These are phyloP conservation scores for Haemorhous mexicanus DNA, from an alignment of 2,113 vertebrate genomes.

Conservation along the genomic window DNA sequence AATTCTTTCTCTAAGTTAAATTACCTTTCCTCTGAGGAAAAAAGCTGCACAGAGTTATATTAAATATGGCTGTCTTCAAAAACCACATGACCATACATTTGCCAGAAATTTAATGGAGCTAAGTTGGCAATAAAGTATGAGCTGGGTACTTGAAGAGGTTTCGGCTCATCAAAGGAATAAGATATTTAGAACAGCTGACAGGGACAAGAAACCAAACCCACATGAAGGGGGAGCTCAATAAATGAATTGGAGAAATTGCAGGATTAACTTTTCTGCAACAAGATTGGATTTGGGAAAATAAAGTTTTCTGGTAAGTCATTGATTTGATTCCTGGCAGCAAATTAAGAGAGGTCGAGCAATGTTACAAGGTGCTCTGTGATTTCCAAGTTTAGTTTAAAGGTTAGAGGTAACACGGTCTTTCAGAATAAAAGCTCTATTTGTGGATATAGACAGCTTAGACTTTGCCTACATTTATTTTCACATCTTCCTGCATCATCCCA, in stretches of 20 bases:
- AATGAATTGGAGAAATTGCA: neutral
- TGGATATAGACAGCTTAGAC: neutral
- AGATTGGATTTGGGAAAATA: neutral
- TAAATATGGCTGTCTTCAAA: conserved; percentile 15
- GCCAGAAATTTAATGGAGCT: conserved; percentile 4
- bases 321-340: conserved; percentile 3
- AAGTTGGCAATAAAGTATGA: neutral
- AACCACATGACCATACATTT: neutral
- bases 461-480: neutral
- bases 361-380: neutral
- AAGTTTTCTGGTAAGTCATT: neutral
- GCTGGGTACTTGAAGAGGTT: neutral
- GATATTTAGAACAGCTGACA: neutral
- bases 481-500: neutral
- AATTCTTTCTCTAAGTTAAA: neutral
- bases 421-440: neutral
- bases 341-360: neutral
- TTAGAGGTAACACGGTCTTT: neutral
- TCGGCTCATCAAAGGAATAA: neutral
- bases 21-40: neutral
- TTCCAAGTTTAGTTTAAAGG: neutral
- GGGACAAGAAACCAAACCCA: neutral
- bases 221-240: neutral
- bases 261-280: neutral
- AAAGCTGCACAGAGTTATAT: neutral